Evolutionary conservation across 1,140 invertebrate genomes (phyloP).

Genomic region (Lepidurus packardi): DNA sequence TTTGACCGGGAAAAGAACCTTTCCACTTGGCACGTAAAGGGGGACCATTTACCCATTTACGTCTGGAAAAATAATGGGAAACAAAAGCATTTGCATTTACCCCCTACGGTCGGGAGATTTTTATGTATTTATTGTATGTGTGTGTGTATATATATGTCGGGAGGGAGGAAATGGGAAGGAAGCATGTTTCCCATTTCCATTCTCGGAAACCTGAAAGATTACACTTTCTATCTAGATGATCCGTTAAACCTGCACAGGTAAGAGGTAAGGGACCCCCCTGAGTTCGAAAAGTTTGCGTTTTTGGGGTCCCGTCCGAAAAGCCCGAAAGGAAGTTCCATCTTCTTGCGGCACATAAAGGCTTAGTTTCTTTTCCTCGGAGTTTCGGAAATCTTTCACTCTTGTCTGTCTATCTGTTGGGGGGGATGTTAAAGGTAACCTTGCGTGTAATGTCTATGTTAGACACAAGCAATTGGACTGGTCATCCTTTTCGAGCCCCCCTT

Average conservation of each 20-base stretch:
- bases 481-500: not conserved
- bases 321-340: too few species aligned
- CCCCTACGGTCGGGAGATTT: not conserved
- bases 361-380: not conserved
- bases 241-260: not conserved
- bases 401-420: not conserved
- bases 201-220: not conserved
- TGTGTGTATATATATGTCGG: not conserved
- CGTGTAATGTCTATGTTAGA: slow-evolving; percentile 19
- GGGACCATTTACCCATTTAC: not conserved
- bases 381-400: not conserved
- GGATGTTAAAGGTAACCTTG: slow-evolving; percentile 5
- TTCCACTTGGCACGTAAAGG: too few species aligned
- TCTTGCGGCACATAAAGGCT: too few species aligned
- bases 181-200: slow-evolving; percentile 10
- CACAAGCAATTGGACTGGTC: slow-evolving; percentile 8
- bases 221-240: not conserved
- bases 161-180: slow-evolving; percentile 1
- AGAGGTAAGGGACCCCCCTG: not conserved
- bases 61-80: not conserved
- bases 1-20: too few species aligned
- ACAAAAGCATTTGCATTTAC: slow-evolving; percentile 1
- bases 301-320: not conserved
- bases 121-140: not conserved
- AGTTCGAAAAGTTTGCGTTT: not conserved